Conservation (phyloP, 2,888 invertebrate species). For the Lithophane leautieri region DNA sequence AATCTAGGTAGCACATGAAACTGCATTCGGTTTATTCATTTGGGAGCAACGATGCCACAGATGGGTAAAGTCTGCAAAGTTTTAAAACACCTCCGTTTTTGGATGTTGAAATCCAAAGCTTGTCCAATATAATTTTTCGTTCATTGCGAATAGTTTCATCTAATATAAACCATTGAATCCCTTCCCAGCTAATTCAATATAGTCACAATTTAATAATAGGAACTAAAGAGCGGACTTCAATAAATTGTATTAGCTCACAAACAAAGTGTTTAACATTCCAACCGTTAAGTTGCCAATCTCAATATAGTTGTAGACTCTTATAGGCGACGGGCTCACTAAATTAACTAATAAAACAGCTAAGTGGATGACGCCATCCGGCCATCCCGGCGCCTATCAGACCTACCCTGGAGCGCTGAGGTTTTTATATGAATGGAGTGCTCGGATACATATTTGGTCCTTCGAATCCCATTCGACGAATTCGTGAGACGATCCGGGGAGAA, state of each 20-base stretch:
- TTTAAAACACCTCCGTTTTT: conserved; percentile 2
- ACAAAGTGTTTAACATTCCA: conserved; percentile 49
- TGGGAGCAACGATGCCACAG: no score
- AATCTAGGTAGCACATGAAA: background rate
- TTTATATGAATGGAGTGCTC: conserved; percentile 26
- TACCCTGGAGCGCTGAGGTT: conserved; percentile 31
- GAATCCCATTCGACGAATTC: background rate
- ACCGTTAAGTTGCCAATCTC: conserved; percentile 55
- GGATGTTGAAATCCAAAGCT: background rate
- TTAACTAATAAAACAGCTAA: conserved; percentile 67
- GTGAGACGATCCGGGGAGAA: background rate
- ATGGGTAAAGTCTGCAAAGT: background rate
- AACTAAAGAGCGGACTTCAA: conserved; percentile 19
- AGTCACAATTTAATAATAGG: conserved; percentile 3
- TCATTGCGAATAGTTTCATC: background rate
- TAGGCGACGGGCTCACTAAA: conserved; percentile 52
- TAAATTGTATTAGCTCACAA: conserved; percentile 36
- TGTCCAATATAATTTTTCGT: background rate
- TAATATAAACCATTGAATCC: background rate
- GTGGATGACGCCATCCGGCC: conserved; percentile 64
- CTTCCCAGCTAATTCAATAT: conserved; percentile 1
- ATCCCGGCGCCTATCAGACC: conserved; percentile 57
- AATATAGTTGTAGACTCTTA: conserved; percentile 45
- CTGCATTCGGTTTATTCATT: background rate
- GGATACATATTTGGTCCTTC: conserved; percentile 5